These are phyloP conservation scores for Callithrix jacchus DNA, from an alignment of 2,113 vertebrate species.

Conservation along the genomic window DNA sequence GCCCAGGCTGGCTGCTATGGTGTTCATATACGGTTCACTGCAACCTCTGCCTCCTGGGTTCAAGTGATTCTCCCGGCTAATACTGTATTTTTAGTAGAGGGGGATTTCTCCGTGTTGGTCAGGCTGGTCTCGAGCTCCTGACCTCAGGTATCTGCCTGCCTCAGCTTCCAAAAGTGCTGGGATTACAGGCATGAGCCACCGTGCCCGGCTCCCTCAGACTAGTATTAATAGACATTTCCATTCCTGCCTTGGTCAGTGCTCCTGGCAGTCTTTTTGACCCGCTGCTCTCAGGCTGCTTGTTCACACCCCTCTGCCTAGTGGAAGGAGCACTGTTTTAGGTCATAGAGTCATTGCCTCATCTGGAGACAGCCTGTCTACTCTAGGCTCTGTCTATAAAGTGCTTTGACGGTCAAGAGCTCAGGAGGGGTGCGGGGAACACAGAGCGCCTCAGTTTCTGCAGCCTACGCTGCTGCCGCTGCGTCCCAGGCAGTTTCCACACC, in stretches of 20 bases:
- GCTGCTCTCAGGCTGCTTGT: neutral
- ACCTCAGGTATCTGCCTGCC: too few species aligned
- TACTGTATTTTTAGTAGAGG: too few species aligned
- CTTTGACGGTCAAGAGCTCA: conserved; percentile 24
- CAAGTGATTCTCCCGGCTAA: too few species aligned
- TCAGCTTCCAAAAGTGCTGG: too few species aligned
- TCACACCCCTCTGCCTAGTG: neutral
- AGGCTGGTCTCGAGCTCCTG: too few species aligned
- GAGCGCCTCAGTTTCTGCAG: neutral
- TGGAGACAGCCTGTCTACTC: neutral
- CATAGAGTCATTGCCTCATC: neutral
- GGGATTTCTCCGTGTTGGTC: too few species aligned
- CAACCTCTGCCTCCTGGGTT: too few species aligned
- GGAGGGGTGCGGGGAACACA: neutral
- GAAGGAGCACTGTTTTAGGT: neutral
- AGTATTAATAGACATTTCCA: neutral
- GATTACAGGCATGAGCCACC: too few species aligned
- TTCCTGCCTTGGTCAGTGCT: neutral
- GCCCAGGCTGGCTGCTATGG: too few species aligned
- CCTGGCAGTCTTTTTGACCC: neutral
- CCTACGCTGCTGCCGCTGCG: neutral
- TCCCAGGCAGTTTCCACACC: neutral
- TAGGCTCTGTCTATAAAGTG: conserved; percentile 34
- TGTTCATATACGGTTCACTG: too few species aligned
- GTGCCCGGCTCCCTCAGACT: neutral